These are phyloP conservation scores for Pyrocoelia pectoralis DNA, from an alignment of 2,888 invertebrate genomes.

Conservation along the genomic window DNA sequence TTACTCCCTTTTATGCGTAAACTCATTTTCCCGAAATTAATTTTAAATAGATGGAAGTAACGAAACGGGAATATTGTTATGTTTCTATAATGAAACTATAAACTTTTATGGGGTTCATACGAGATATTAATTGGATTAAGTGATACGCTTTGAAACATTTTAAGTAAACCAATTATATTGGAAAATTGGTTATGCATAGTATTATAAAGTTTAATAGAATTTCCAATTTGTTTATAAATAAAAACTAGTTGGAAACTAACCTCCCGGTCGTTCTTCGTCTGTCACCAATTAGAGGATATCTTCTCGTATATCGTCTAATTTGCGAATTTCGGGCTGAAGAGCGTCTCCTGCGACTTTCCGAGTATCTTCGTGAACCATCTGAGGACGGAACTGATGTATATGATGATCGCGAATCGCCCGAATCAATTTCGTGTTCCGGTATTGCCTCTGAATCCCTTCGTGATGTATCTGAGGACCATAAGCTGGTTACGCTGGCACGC, in stretches of 20 bases:
- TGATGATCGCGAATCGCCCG: constrained; percentile 54
- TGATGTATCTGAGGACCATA: constrained; percentile 57
- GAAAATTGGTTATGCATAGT: neutral
- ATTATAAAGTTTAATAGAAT: too few species aligned
- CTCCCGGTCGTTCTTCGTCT: constrained; percentile 71
- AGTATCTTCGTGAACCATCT: constrained; percentile 53
- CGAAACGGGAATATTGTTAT: neutral
- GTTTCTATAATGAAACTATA: neutral
- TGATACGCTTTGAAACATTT: neutral
- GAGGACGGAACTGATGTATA: constrained; percentile 55
- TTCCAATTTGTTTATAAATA: neutral
- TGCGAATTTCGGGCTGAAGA: constrained; percentile 55
- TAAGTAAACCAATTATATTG: neutral
- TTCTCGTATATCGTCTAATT: constrained; percentile 61
- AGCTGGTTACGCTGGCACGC: constrained; percentile 57
- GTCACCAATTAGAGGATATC: constrained; percentile 64
- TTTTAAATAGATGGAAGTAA: neutral
- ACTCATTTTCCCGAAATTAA: neutral
- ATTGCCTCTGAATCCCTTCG: constrained; percentile 59
- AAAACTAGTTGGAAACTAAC: constrained; percentile 56
- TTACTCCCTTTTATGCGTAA: too few species aligned
- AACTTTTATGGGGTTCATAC: neutral
- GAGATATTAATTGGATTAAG: neutral
- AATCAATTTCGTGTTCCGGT: constrained; percentile 58
- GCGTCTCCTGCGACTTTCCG: constrained; percentile 52